A percentile compares a stretch with the other conserved stretches of the same genome.
Evolutionary conservation across 2,888 invertebrate genomes (phyloP).

Genomic region (Drymonia ruficornis): DNA sequence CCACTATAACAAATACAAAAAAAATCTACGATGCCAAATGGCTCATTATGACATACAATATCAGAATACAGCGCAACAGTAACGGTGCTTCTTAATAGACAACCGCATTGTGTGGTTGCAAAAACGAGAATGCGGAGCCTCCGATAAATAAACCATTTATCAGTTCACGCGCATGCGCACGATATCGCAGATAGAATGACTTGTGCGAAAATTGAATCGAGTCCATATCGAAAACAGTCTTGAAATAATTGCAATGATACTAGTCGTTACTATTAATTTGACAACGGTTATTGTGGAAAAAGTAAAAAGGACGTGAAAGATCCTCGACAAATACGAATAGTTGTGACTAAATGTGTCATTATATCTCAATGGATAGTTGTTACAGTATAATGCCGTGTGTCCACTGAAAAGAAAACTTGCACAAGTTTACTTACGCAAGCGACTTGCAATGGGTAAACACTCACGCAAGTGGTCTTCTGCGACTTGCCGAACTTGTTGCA

Average conservation of each 20-base stretch:
- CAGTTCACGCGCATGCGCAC: conserved; percentile 9
- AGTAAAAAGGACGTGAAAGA: not conserved
- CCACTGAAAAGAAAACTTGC: too few relatives aligned
- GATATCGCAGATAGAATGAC: conserved; percentile 3
- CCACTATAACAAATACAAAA: too few relatives aligned
- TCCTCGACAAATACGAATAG: too few relatives aligned
- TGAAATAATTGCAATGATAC: conserved; percentile 4
- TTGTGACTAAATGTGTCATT: too few relatives aligned
- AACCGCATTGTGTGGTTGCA: not conserved
- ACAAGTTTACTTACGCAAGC: too few relatives aligned
- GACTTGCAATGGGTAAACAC: too few relatives aligned
- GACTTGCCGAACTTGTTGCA: too few relatives aligned
- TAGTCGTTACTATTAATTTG: not conserved
- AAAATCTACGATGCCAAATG: not conserved
- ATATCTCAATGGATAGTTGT: too few relatives aligned
- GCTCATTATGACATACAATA: not conserved
- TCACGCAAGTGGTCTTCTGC: too few relatives aligned
- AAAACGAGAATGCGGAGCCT: conserved; percentile 8
- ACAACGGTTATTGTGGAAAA: not conserved
- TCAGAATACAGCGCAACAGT: not conserved
- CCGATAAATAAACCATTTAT: conserved; percentile 8
- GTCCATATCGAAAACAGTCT: conserved; percentile 9
- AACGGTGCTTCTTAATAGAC: conserved; percentile 17
- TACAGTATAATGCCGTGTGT: too few relatives aligned
- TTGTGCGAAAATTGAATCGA: conserved; percentile 12